Evolutionary conservation across 2,888 invertebrate species (phyloP).

Genomic region (Pammene aurita): DNA sequence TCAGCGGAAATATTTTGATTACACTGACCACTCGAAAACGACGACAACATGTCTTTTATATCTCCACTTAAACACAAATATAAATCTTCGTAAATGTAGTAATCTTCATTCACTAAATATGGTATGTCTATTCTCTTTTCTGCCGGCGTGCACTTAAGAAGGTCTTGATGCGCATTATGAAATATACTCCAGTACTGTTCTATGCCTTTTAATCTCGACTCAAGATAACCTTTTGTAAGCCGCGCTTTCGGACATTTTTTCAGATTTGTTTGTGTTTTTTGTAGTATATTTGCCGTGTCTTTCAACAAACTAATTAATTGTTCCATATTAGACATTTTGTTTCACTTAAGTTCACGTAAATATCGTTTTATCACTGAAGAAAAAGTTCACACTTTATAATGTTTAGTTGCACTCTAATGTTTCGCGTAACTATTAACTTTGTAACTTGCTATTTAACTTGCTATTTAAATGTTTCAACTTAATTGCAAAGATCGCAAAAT

Average conservation of each 20-base stretch:
- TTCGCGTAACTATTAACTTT: neutral
- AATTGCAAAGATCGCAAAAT: neutral
- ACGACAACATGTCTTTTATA: neutral
- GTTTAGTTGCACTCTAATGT: neutral
- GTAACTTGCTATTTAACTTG: neutral
- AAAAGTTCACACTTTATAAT: neutral
- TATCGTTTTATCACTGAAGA: neutral
- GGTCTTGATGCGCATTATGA: neutral
- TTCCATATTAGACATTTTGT: neutral
- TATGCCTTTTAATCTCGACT: neutral
- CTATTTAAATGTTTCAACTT: neutral
- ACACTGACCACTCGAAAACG: neutral
- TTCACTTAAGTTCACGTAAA: neutral
- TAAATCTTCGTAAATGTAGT: neutral
- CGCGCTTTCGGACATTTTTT: neutral
- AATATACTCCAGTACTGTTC: neutral
- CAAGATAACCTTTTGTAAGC: neutral
- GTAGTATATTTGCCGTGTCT: neutral
- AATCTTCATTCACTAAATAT: neutral
- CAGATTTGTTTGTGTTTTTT: neutral
- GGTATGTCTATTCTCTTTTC: neutral
- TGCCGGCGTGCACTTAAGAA: neutral
- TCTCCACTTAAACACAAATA: neutral
- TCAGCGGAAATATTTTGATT: neutral
- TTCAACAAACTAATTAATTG: neutral